Evolutionary conservation across 1,140 invertebrate species (phyloP), one percentile per base, ranked within the genome.

Genomic region (Steinernema khuongi): DNA sequence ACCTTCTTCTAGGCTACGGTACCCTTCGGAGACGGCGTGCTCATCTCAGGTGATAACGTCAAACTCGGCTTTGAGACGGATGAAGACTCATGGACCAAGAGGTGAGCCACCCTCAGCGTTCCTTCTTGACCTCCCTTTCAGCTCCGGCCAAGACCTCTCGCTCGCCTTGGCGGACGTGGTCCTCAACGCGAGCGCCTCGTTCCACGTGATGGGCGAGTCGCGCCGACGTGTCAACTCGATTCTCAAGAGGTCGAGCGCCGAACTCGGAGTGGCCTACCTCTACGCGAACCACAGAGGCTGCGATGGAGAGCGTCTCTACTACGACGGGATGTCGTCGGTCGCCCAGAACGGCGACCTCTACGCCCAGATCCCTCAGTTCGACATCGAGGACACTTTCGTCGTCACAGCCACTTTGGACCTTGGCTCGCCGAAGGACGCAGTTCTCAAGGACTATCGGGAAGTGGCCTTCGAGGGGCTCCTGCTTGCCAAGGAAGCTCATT

Each of bases 41-140:
- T 99, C 66, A 89, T 92, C 18, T 95, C 94, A 0, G 87, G 88
- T 70, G 96, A 99, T 82, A 96, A 94, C 0, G 77, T 86, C 43
- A 94, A 93, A 82, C 91, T 99, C 79, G 96, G 90, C 89, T 95
- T 91, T 86, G 96, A 99, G 89, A 96, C 98, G 76, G 99, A 96
- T 87, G 96, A 99, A 88, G 96, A 99, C 86, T 86, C 99, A n/a
- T 99, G 96, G 96, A 91, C 94, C 17, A 87, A 90, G 70, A 91
- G 90, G 89, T 91, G 72, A 67, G 79, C 71, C n/a, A n/a, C n/a
- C n/a, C n/a, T n/a, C n/a, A n/a, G n/a, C n/a, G n/a, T n/a, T 71
- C 44, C 22, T 66, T 67, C 30, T 31, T 17, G 69, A 71, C 19
- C 26, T 22, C 7, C 36, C 11, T 70, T 71, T 22, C 44, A 44